phyloP scores from a whole-genome alignment of 2,888 invertebrate genomes.

The Agrotis exclamationis region DNA sequence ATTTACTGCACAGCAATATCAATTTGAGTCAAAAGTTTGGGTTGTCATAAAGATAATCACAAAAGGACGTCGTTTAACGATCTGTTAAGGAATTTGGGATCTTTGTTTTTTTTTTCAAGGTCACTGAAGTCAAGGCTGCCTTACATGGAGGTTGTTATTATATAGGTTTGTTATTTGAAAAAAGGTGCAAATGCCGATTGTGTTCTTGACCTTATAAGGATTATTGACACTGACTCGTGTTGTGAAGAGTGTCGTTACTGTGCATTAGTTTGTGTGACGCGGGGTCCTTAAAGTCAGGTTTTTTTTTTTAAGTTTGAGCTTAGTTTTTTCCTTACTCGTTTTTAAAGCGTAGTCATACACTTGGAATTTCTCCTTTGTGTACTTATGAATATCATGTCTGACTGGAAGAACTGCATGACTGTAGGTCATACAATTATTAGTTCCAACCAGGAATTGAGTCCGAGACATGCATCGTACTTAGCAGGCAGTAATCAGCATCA shows the following conservation, averaged over 20 bases:
- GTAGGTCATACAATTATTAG: too few species aligned
- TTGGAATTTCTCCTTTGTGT: too few species aligned
- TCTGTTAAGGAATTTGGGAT: slow-evolving; percentile 58
- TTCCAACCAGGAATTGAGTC: too few species aligned
- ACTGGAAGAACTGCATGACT: too few species aligned
- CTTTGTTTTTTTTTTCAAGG: slow-evolving; percentile 47
- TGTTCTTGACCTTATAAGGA: slow-evolving; percentile 52
- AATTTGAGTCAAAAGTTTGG: slow-evolving; percentile 35
- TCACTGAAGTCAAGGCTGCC: slow-evolving; percentile 44
- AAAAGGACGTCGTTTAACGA: slow-evolving; percentile 50
- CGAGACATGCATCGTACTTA: too few species aligned
- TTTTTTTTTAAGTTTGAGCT: too few species aligned
- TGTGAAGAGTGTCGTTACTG: not conserved
- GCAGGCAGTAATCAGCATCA: too few species aligned
- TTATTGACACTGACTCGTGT: slow-evolving; percentile 31
- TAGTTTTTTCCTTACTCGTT: too few species aligned
- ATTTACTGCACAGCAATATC: slow-evolving; percentile 41
- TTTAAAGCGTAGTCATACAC: too few species aligned
- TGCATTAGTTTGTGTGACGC: not conserved
- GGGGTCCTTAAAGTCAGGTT: not conserved
- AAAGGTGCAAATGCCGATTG: slow-evolving; percentile 38
- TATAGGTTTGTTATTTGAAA: slow-evolving; percentile 37
- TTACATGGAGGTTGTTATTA: slow-evolving; percentile 13
- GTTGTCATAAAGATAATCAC: slow-evolving; percentile 58
- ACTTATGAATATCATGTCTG: too few species aligned